Evolutionary conservation across 2,797 vertebrate genomes (phyloP).

Genomic region (Menidia menidia): DNA sequence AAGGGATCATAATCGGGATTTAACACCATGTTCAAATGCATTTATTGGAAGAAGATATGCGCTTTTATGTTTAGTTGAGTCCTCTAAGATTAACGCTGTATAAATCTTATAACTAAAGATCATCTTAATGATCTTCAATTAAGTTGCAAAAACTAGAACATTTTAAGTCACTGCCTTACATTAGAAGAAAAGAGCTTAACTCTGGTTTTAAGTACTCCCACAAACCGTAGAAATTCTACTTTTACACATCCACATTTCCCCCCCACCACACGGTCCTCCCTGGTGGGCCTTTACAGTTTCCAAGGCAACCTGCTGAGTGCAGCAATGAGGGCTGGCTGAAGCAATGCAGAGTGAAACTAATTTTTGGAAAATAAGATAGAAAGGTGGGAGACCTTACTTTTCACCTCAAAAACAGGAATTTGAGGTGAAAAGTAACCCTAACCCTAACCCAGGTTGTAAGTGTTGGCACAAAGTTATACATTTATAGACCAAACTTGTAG

Average conservation of each 20-base stretch:
- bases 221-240: conserved; percentile 40
- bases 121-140: too few species aligned
- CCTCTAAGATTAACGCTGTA: too few species aligned
- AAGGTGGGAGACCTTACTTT: conserved; percentile 1
- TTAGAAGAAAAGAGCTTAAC: conserved; percentile 8
- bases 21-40: too few species aligned
- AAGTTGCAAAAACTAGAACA: too few species aligned
- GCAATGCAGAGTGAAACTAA: conserved; percentile 47
- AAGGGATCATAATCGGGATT: too few species aligned
- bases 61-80: too few species aligned
- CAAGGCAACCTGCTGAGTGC: conserved; percentile 78
- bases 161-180: conserved; percentile 6
- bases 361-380: conserved; percentile 37
- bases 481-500: too few species aligned
- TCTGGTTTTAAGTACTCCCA: conserved; percentile 29
- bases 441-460: neutral
- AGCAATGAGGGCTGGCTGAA: conserved; percentile 47
- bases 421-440: neutral
- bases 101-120: too few species aligned
- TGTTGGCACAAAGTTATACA: neutral
- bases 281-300: conserved; percentile 80
- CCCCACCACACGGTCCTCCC: conserved; percentile 58
- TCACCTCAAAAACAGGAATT: neutral
- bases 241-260: conserved; percentile 52
- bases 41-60: too few species aligned